Conservation (phyloP, 2,113 vertebrate genomes). For the Chrysochloris asiatica region DNA sequence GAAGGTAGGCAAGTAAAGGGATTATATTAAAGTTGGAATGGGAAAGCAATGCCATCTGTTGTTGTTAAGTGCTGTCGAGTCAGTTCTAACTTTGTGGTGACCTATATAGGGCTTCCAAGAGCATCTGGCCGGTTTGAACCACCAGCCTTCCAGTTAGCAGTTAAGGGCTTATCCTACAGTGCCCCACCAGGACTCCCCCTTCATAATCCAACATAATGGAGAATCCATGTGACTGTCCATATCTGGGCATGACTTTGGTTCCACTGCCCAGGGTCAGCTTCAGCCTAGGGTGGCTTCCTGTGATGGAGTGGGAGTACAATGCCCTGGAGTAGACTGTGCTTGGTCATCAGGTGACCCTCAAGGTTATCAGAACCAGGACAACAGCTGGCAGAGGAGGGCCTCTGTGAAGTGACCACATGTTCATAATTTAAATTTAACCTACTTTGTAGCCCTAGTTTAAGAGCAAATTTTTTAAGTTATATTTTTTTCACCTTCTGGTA, state of each 20-base stretch:
- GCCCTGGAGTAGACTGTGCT: background rate
- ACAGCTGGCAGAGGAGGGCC: background rate
- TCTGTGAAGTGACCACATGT: background rate
- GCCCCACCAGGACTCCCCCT: too few species aligned
- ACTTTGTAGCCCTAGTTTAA: background rate
- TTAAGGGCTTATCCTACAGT: too few species aligned
- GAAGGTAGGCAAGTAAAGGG: background rate
- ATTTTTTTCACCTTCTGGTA: conserved; percentile 26
- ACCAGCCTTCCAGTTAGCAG: too few species aligned
- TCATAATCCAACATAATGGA: background rate
- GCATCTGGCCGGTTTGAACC: too few species aligned
- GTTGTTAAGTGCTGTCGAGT: too few species aligned
- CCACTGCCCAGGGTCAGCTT: background rate
- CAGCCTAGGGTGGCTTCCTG: background rate
- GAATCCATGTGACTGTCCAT: background rate
- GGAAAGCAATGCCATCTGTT: background rate
- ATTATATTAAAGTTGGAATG: background rate
- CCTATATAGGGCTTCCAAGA: too few species aligned
- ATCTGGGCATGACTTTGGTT: background rate
- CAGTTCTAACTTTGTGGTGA: too few species aligned
- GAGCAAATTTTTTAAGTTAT: background rate
- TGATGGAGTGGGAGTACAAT: background rate
- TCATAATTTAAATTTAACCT: background rate
- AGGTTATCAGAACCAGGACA: background rate
- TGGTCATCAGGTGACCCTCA: background rate